Evolutionary conservation across 2,113 vertebrate genomes (phyloP).

Genomic region (Hemiprocne comata): DNA sequence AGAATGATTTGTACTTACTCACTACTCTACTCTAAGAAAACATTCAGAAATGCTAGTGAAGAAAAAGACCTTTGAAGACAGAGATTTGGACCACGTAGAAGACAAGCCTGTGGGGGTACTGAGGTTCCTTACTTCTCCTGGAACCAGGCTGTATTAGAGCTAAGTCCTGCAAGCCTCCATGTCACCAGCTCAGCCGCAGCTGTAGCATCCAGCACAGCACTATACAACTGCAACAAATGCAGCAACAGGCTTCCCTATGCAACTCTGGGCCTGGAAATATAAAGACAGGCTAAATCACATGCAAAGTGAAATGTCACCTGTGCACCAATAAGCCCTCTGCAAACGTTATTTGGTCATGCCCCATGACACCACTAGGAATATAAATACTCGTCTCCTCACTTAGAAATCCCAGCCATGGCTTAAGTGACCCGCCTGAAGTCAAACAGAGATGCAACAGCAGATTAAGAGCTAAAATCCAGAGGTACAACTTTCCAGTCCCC

Average conservation of each 20-base stretch:
- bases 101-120: background rate
- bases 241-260: background rate
- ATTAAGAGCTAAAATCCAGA: background rate
- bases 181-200: background rate
- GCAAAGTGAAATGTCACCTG: background rate
- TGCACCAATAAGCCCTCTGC: background rate
- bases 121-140: background rate
- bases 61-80: background rate
- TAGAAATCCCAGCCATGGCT: background rate
- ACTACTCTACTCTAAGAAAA: background rate
- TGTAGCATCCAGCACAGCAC: background rate
- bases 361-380: background rate
- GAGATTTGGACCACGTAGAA: background rate
- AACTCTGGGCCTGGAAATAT: background rate
- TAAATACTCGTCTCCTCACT: background rate
- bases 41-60: background rate
- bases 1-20: background rate
- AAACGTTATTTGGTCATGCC: background rate
- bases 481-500: background rate
- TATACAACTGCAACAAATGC: background rate
- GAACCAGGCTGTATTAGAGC: background rate
- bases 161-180: background rate
- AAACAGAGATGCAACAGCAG: accelerated
- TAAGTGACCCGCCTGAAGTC: background rate
- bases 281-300: background rate